Percentiles rank a stretch among this genome's conserved stretches.
These are phyloP conservation scores for Callorhinus ursinus DNA, from an alignment of 2,113 vertebrate species.

Conservation along the genomic window DNA sequence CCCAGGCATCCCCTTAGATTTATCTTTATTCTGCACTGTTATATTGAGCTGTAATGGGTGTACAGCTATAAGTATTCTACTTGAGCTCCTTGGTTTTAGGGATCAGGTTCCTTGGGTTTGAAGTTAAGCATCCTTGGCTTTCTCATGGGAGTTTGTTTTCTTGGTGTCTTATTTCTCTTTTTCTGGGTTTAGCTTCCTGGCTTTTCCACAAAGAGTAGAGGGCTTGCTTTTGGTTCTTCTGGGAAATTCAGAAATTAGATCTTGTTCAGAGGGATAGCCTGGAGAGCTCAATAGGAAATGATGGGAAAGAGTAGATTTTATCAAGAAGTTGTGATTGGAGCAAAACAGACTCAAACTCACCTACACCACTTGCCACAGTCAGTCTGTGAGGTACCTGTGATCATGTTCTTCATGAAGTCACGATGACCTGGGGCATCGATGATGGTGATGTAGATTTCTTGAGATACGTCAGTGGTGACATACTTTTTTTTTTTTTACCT, in stretches of 20 bases:
- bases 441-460: neutral
- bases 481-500: neutral
- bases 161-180: neutral
- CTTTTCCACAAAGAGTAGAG: conserved; percentile 14
- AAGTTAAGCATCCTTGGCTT: neutral
- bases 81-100: neutral
- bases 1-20: neutral
- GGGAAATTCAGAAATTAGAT: neutral
- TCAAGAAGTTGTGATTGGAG: conserved; percentile 3
- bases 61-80: neutral
- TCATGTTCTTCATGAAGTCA: neutral
- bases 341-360: neutral
- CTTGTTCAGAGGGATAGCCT: neutral
- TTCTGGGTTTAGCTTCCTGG: neutral
- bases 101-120: neutral
- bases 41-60: neutral
- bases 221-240: neutral
- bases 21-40: neutral
- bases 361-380: neutral
- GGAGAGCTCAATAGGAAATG: neutral
- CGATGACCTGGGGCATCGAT: neutral
- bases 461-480: neutral
- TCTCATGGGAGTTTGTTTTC: neutral
- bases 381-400: neutral
- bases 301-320: neutral